Evolutionary conservation across 1,140 invertebrate species (phyloP).

Genomic region (Spodoptera frugiperda): DNA sequence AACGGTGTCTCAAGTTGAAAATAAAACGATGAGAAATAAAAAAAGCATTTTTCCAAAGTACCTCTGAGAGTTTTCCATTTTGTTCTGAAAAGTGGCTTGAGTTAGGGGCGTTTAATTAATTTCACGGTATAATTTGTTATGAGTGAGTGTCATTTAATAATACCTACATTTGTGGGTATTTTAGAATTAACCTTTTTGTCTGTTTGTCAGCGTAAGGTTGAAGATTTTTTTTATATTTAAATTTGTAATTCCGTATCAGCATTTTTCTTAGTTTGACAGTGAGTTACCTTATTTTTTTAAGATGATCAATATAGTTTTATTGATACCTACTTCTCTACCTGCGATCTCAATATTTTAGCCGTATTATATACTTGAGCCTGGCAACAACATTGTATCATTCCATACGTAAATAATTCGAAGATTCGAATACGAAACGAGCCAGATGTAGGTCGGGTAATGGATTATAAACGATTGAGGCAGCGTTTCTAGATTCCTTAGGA

Average conservation of each 20-base stretch:
- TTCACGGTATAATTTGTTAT: slow-evolving; percentile 14
- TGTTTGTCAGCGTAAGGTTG: too few species aligned
- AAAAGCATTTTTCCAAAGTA: slow-evolving; percentile 17
- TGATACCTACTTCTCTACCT: too few species aligned
- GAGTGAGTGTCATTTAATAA: neutral
- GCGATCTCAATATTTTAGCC: too few species aligned
- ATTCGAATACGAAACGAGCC: neutral
- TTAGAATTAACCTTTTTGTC: too few species aligned
- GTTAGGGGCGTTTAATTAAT: slow-evolving; percentile 20
- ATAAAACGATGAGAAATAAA: slow-evolving; percentile 20
- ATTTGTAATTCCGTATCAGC: too few species aligned
- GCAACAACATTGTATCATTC: neutral
- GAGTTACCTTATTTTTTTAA: too few species aligned
- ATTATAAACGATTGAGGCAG: neutral
- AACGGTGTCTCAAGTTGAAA: slow-evolving; percentile 11
- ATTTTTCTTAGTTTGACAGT: too few species aligned
- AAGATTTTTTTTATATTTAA: too few species aligned
- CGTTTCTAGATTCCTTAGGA: neutral
- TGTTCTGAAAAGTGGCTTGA: slow-evolving; percentile 6
- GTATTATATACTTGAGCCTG: too few species aligned
- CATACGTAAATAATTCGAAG: neutral
- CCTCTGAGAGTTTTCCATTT: slow-evolving; percentile 18
- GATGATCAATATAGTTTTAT: too few species aligned
- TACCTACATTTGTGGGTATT: too few species aligned
- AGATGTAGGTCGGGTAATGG: neutral